phyloP scores from a whole-genome alignment of 1,140 invertebrate species.

The Platyscapa corneri region DNA sequence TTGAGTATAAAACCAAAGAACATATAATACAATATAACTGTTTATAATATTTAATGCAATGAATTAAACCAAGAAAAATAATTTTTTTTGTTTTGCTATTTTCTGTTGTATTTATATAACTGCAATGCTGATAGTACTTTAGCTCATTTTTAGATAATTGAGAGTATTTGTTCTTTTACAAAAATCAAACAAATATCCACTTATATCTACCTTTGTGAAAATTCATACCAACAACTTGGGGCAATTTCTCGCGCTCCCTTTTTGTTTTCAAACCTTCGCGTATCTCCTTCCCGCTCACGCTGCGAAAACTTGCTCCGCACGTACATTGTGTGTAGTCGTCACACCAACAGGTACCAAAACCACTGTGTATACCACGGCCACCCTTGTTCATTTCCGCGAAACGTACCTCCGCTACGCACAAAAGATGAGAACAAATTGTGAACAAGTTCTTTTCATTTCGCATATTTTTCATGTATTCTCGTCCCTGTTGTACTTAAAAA shows the following conservation, averaged over 20 bases:
- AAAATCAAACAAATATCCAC: too few relatives aligned
- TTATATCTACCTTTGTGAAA: conserved; percentile 63
- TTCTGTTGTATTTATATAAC: too few relatives aligned
- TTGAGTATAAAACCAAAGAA: too few relatives aligned
- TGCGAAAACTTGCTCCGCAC: conserved; percentile 58
- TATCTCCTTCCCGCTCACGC: conserved; percentile 1
- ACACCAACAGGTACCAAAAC: conserved; percentile 73
- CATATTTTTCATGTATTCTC: background rate
- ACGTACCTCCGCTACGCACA: conserved; percentile 63
- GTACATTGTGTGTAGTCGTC: conserved; percentile 71
- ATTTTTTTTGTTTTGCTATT: too few relatives aligned
- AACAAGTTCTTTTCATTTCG: too few relatives aligned
- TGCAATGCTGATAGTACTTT: too few relatives aligned
- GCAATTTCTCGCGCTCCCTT: conserved; percentile 57
- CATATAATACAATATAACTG: too few relatives aligned
- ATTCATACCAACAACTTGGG: conserved; percentile 53
- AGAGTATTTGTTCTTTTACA: too few relatives aligned
- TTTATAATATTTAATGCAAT: too few relatives aligned
- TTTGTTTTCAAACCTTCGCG: conserved; percentile 48
- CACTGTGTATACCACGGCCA: conserved; percentile 73
- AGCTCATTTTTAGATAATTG: too few relatives aligned
- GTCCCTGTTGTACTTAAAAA: too few relatives aligned
- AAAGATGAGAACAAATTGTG: background rate
- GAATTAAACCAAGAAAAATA: too few relatives aligned
- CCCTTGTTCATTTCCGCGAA: conserved; percentile 68